Conservation (phyloP, 1,140 invertebrate genomes). For the Ericerus pela region DNA sequence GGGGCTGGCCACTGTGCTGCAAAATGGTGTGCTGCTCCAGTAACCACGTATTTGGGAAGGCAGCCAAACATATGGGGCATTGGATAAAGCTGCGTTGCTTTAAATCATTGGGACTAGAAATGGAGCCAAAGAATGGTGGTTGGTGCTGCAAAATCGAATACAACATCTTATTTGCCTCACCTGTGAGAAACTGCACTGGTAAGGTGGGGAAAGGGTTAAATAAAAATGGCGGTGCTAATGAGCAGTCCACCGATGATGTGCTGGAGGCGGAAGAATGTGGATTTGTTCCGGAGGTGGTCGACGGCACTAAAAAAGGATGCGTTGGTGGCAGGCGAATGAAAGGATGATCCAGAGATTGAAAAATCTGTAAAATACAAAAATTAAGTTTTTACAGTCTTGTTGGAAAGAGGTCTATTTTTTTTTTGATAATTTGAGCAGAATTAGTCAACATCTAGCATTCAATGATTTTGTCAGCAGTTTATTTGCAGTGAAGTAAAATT, state of each 20-base stretch:
- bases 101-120: slow-evolving; percentile 30
- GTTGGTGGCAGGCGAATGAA: neutral
- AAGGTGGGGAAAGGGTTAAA: slow-evolving; percentile 20
- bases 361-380: no score
- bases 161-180: slow-evolving; percentile 27
- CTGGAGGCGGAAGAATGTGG: neutral
- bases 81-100: slow-evolving; percentile 22
- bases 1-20: slow-evolving; percentile 44
- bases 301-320: neutral
- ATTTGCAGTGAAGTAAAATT: no score
- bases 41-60: slow-evolving; percentile 64
- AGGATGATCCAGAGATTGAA: no score
- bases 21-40: slow-evolving; percentile 62
- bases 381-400: no score
- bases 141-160: slow-evolving; percentile 34
- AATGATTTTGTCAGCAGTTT: no score
- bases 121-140: slow-evolving; percentile 25
- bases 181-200: neutral
- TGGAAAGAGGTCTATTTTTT: no score
- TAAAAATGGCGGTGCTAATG: slow-evolving; percentile 6
- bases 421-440: no score
- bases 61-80: slow-evolving; percentile 62
- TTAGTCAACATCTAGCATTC: no score
- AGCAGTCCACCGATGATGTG: neutral
- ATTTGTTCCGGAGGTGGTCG: neutral